phyloP scores from a whole-genome alignment of 2,888 invertebrate species.

The Mesochorus sp. region DNA sequence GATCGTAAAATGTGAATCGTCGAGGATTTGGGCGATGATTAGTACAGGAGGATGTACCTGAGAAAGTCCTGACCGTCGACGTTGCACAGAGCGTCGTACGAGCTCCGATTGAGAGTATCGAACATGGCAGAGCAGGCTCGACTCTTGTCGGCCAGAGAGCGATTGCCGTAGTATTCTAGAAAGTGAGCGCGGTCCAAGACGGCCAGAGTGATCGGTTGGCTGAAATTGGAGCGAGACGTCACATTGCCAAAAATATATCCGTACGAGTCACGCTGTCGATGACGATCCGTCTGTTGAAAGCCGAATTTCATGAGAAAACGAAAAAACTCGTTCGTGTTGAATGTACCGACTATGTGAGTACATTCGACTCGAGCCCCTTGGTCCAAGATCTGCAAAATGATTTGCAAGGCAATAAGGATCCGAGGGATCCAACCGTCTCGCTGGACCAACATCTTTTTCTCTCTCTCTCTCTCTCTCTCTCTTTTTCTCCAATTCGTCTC shows the following conservation, averaged over 20 bases:
- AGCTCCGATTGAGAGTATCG: conserved; percentile 89
- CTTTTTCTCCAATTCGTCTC: too few species aligned
- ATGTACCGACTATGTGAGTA: conserved; percentile 86
- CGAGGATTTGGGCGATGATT: too few species aligned
- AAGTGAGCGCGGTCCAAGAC: conserved; percentile 95
- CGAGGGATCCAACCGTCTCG: conserved; percentile 36
- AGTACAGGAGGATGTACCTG: conserved; percentile 73
- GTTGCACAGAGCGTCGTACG: conserved; percentile 93
- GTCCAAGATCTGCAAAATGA: conserved; percentile 23
- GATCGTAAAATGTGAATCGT: neutral
- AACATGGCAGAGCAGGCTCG: conserved; percentile 94
- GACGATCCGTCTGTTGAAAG: conserved; percentile 96
- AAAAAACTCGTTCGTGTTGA: conserved; percentile 90
- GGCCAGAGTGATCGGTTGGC: conserved; percentile 91
- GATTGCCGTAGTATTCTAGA: conserved; percentile 93
- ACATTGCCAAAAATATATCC: conserved; percentile 99
- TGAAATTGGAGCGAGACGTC: conserved; percentile 87
- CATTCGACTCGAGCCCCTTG: conserved; percentile 46
- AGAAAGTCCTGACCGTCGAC: conserved; percentile 90
- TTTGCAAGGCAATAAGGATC: conserved; percentile 45
- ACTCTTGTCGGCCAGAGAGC: conserved; percentile 86
- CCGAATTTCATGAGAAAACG: conserved; percentile 97
- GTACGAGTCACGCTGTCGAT: conserved; percentile 92
- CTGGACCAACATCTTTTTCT: conserved; percentile 59
- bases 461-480: too few species aligned